phyloP scores from a whole-genome alignment of 2,113 vertebrate species.

The Psittacula cyanocephala region DNA sequence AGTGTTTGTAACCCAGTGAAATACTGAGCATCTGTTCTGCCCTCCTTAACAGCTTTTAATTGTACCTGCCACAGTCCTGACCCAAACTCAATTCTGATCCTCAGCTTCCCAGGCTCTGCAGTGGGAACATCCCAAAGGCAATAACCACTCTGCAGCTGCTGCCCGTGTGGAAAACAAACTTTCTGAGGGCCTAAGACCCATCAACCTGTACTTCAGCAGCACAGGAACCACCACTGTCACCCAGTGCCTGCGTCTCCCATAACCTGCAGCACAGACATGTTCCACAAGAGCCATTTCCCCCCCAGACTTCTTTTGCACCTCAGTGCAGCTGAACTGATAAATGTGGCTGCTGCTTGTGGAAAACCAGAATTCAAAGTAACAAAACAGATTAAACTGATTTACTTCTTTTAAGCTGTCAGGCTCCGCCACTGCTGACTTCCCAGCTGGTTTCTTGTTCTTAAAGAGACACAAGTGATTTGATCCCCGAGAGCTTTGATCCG shows the following conservation, averaged over 20 bases:
- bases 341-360: not conserved
- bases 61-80: not conserved
- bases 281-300: not conserved
- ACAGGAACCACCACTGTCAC: too few species aligned
- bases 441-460: not conserved
- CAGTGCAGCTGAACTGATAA: too few species aligned
- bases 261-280: fast-evolving
- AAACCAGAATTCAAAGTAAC: not conserved
- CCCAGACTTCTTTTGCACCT: fast-evolving
- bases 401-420: not conserved
- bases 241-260: not conserved
- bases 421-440: not conserved
- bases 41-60: not conserved
- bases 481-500: not conserved
- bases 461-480: not conserved
- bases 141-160: not conserved
- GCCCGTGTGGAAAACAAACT: not conserved
- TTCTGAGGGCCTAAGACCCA: not conserved
- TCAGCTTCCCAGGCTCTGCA: not conserved
- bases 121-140: not conserved
- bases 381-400: not conserved
- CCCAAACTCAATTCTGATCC: not conserved
- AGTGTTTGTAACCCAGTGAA: not conserved
- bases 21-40: not conserved
- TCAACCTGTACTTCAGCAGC: not conserved